These are phyloP conservation scores for Carassius auratus DNA, from an alignment of 2,113 vertebrate species.

Conservation along the genomic window DNA sequence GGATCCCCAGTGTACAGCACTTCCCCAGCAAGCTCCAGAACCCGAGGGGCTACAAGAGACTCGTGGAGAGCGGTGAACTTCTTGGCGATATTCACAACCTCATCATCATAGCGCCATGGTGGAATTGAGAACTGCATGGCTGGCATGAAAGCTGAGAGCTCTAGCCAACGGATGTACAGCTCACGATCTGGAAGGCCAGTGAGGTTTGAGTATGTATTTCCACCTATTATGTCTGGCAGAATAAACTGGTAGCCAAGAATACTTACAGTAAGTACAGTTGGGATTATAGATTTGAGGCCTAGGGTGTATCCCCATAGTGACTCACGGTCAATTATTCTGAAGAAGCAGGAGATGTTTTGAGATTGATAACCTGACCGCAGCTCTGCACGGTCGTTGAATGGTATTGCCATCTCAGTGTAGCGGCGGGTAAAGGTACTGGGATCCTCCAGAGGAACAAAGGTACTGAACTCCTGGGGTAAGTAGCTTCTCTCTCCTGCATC, in stretches of 20 bases:
- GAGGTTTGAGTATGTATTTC: slow-evolving; percentile 78
- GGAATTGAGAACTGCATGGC: slow-evolving; percentile 97
- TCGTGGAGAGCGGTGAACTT: slow-evolving; percentile 87
- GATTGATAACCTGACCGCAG: slow-evolving; percentile 92
- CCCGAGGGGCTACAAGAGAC: slow-evolving; percentile 85
- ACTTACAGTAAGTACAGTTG: slow-evolving; percentile 88
- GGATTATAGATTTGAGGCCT: slow-evolving; percentile 91
- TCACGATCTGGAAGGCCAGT: slow-evolving; percentile 85
- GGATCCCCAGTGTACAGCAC: slow-evolving; percentile 88
- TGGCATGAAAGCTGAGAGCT: slow-evolving; percentile 95
- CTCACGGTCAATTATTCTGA: slow-evolving; percentile 89
- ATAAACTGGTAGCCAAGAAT: slow-evolving; percentile 93
- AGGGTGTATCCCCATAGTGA: slow-evolving; percentile 92
- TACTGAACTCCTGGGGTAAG: slow-evolving; percentile 88
- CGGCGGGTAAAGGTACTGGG: slow-evolving; percentile 87
- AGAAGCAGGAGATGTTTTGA: slow-evolving; percentile 92
- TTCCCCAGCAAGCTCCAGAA: slow-evolving; percentile 89
- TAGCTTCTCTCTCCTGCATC: slow-evolving; percentile 92
- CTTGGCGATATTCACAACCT: slow-evolving; percentile 88
- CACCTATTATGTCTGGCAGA: slow-evolving; percentile 87
- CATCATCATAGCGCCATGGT: slow-evolving; percentile 87
- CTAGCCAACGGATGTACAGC: slow-evolving; percentile 94
- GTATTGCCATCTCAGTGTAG: slow-evolving; percentile 90
- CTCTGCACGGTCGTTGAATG: slow-evolving; percentile 85
- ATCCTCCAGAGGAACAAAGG: slow-evolving; percentile 78